These are phyloP conservation scores for Lerista edwardsae DNA, from an alignment of 2,797 vertebrate genomes.

Conservation along the genomic window DNA sequence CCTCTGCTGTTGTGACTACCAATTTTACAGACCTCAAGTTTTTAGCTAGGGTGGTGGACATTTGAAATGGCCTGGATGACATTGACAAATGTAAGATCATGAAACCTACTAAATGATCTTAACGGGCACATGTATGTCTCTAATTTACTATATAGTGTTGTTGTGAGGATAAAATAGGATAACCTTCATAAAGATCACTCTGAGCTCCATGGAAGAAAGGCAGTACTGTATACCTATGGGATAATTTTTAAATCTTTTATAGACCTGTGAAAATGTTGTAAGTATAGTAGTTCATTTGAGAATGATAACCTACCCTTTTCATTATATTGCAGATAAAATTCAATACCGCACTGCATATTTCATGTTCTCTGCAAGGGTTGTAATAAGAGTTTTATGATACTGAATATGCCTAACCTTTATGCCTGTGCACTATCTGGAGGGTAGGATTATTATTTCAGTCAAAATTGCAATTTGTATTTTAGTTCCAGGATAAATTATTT, in stretches of 20 bases:
- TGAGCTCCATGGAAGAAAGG: neutral
- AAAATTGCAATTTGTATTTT: neutral
- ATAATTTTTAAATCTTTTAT: neutral
- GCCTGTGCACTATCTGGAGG: neutral
- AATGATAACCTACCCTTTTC: neutral
- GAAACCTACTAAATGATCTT: neutral
- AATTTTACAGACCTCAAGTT: neutral
- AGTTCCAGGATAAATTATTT: neutral
- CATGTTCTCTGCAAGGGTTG: neutral
- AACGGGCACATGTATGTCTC: neutral
- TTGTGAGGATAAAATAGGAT: neutral
- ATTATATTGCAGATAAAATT: neutral
- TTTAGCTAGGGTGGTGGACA: neutral
- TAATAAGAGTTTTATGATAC: conserved; percentile 18
- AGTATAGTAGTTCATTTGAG: neutral
- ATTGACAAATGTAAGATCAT: neutral
- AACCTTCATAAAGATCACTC: neutral
- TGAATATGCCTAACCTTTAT: conserved; percentile 14
- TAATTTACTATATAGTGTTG: neutral
- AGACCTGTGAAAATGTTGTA: neutral
- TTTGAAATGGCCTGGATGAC: neutral
- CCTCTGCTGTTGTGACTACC: neutral
- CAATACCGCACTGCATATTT: conserved; percentile 6
- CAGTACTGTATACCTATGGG: neutral
- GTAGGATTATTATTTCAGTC: neutral